These are phyloP conservation scores for Zaprionus lineosus DNA, from an alignment of 2,888 invertebrate genomes.

Conservation along the genomic window DNA sequence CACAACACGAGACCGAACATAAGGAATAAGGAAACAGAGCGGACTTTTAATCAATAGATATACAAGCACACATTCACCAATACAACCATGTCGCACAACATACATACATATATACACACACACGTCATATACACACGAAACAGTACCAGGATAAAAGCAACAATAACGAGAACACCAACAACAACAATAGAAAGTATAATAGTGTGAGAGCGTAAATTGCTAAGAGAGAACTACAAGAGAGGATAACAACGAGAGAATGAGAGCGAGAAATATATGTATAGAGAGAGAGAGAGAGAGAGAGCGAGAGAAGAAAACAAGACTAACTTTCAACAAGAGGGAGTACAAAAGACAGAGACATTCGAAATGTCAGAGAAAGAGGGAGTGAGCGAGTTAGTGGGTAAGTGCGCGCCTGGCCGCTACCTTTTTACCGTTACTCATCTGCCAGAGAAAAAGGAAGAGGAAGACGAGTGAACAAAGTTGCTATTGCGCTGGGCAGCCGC, in stretches of 20 bases:
- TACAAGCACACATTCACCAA: constrained; percentile 34
- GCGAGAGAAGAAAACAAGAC: background rate
- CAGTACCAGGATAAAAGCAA: constrained; percentile 45
- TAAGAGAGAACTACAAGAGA: constrained; percentile 25
- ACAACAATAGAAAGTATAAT: constrained; percentile 47
- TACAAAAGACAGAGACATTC: constrained; percentile 6
- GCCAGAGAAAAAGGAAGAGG: constrained; percentile 52
- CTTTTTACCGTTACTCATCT: constrained; percentile 42
- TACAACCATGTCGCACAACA: too few relatives aligned
- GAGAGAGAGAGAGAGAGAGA: background rate
- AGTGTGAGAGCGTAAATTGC: constrained; percentile 40
- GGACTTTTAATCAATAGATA: constrained; percentile 73
- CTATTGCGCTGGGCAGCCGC: constrained; percentile 71
- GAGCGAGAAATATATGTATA: background rate
- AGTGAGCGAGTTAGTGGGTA: constrained; percentile 7
- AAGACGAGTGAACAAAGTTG: constrained; percentile 73
- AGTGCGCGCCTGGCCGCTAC: constrained; percentile 37
- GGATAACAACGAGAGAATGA: too few relatives aligned
- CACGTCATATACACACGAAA: constrained; percentile 6
- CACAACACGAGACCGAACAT: constrained; percentile 32
- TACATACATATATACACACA: constrained; percentile 17
- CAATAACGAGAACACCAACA: constrained; percentile 50
- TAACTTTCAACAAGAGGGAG: too few relatives aligned
- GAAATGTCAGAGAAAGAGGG: constrained; percentile 5
- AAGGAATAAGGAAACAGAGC: constrained; percentile 61